Percentiles rank a stretch among this genome's conserved stretches.
phyloP scores from a whole-genome alignment of 2,797 vertebrate genomes.

The Pampus argenteus region DNA sequence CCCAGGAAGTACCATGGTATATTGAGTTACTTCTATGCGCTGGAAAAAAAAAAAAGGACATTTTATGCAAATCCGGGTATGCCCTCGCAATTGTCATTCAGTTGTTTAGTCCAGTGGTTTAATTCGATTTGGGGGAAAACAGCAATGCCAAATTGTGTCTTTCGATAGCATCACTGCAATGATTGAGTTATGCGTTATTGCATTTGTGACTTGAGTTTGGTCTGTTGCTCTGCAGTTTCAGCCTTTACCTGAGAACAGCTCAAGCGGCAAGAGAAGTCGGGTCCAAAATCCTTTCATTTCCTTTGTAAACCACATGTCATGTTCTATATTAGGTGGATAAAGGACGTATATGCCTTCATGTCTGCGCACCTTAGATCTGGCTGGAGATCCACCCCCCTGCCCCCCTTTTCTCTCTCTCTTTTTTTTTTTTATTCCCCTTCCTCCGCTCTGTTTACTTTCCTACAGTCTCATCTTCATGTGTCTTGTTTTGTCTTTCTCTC shows the following conservation, averaged over 20 bases:
- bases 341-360: slow-evolving; percentile 66
- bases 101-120: slow-evolving; percentile 69
- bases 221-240: slow-evolving; percentile 57
- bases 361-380: slow-evolving; percentile 69
- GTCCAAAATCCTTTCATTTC: slow-evolving; percentile 81
- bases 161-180: slow-evolving; percentile 70
- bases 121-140: slow-evolving; percentile 69
- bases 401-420: background rate
- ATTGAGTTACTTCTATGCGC: slow-evolving; percentile 68
- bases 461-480: slow-evolving; percentile 52
- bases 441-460: slow-evolving; percentile 58
- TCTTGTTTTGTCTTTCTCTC: slow-evolving; percentile 50
- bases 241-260: slow-evolving; percentile 69
- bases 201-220: slow-evolving; percentile 69
- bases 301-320: slow-evolving; percentile 76
- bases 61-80: slow-evolving; percentile 71
- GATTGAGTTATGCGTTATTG: slow-evolving; percentile 76
- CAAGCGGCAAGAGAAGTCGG: slow-evolving; percentile 53
- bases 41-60: slow-evolving; percentile 29
- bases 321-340: slow-evolving; percentile 76
- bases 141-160: slow-evolving; percentile 72
- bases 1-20: slow-evolving; percentile 64
- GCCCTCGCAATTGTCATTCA: slow-evolving; percentile 67
- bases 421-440: slow-evolving; percentile 28
- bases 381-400: slow-evolving; percentile 42